Conservation (phyloP, 2,797 vertebrate genomes). For the Echeneis naucrates region DNA sequence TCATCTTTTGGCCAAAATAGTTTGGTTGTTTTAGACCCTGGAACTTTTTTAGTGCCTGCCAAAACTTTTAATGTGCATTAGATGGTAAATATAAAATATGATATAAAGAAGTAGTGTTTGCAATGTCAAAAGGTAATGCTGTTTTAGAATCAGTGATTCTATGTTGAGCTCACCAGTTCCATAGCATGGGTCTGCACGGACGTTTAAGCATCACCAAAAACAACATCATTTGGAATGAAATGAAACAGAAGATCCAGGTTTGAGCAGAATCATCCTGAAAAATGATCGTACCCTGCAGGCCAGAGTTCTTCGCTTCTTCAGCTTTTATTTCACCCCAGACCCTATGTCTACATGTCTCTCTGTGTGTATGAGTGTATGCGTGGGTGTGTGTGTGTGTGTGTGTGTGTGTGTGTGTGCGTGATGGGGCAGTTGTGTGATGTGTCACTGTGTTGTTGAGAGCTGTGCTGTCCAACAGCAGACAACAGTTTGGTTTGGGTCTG, state of each 20-base stretch:
- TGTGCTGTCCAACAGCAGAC: constrained; percentile 37
- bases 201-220: not conserved
- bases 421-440: not conserved
- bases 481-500: constrained; percentile 59
- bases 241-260: too few species aligned
- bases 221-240: too few species aligned
- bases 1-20: not conserved
- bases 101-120: not conserved
- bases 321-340: constrained; percentile 3
- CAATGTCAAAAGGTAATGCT: not conserved
- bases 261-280: not conserved
- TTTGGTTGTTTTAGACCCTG: not conserved
- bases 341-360: not conserved
- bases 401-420: not conserved
- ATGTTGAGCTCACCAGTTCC: not conserved
- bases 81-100: not conserved
- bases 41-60: not conserved
- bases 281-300: not conserved
- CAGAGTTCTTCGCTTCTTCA: not conserved
- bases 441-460: constrained; percentile 34
- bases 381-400: too few species aligned
- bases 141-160: not conserved
- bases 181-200: not conserved
- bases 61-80: not conserved
- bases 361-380: too few species aligned